phyloP scores from a whole-genome alignment of 2,888 invertebrate species.

The Tridacna crocea region DNA sequence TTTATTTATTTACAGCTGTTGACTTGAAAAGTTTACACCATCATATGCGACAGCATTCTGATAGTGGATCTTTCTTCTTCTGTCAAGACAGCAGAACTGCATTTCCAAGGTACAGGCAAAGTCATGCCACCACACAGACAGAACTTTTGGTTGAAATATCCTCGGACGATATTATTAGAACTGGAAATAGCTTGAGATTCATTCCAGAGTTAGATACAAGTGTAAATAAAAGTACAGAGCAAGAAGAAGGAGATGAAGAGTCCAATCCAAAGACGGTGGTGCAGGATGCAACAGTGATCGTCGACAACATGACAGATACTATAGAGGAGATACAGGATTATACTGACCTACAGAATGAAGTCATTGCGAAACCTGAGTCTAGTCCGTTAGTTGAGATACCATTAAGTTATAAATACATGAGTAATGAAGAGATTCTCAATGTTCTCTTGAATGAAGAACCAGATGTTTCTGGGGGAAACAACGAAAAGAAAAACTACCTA shows the following conservation, averaged over 20 bases:
- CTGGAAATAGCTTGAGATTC: constrained; percentile 9
- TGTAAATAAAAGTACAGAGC: background rate
- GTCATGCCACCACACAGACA: background rate
- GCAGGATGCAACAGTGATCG: background rate
- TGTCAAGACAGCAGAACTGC: constrained; percentile 2
- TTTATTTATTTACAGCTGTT: background rate
- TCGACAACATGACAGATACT: background rate
- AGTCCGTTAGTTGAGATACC: constrained; percentile 16
- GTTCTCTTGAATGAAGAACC: constrained; percentile 1
- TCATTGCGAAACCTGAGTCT: background rate
- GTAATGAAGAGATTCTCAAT: constrained; percentile 7
- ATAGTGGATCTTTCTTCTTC: constrained; percentile 14
- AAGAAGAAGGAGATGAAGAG: background rate
- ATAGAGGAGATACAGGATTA: background rate
- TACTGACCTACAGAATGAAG: background rate
- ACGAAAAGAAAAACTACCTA: background rate
- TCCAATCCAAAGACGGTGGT: background rate
- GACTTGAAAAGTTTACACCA: background rate
- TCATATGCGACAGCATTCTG: constrained; percentile 10
- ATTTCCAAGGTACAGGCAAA: background rate
- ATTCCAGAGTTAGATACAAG: constrained; percentile 8
- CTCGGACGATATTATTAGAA: constrained; percentile 17
- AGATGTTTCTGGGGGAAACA: background rate
- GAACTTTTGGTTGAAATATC: constrained; percentile 12
- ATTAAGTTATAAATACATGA: constrained; percentile 19